Evolutionary conservation across 1,140 invertebrate species (phyloP).

Genomic region (Acromyrmex charruanus): DNA sequence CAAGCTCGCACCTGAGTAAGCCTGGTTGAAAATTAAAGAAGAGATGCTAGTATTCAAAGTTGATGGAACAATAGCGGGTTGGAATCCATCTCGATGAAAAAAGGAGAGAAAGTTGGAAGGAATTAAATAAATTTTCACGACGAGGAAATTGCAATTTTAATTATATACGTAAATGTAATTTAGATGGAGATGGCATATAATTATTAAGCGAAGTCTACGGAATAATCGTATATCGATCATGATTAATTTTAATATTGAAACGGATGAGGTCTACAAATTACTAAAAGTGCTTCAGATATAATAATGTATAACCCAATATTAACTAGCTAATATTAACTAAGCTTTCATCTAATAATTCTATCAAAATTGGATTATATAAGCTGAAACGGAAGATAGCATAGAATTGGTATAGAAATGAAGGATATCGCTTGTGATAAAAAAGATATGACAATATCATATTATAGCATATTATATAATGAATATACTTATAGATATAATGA

Average conservation of each 20-base stretch:
- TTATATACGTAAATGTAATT: conserved; percentile 9
- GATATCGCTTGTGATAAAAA: not conserved
- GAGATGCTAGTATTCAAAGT: not conserved
- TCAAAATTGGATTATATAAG: conserved; percentile 8
- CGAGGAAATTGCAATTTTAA: conserved; percentile 10
- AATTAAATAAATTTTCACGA: not conserved
- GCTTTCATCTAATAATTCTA: conserved; percentile 5
- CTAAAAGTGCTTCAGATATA: conserved; percentile 11
- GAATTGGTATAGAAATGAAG: not conserved
- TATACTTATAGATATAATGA: conserved; percentile 3
- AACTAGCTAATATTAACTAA: conserved; percentile 5
- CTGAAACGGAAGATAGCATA: not conserved
- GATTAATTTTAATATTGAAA: conserved; percentile 32
- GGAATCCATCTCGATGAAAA: not conserved
- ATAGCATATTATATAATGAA: conserved; percentile 34
- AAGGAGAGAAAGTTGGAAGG: not conserved
- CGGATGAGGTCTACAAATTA: not conserved
- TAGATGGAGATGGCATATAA: not conserved
- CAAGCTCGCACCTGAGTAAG: not conserved
- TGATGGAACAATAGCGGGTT: not conserved
- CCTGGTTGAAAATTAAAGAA: conserved; percentile 22
- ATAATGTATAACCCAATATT: not conserved
- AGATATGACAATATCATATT: conserved; percentile 9
- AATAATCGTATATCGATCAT: not conserved
- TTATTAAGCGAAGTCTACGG: not conserved